Evolutionary conservation across 2,113 vertebrate species (phyloP).

Genomic region (Oreotrochilus melanogaster): DNA sequence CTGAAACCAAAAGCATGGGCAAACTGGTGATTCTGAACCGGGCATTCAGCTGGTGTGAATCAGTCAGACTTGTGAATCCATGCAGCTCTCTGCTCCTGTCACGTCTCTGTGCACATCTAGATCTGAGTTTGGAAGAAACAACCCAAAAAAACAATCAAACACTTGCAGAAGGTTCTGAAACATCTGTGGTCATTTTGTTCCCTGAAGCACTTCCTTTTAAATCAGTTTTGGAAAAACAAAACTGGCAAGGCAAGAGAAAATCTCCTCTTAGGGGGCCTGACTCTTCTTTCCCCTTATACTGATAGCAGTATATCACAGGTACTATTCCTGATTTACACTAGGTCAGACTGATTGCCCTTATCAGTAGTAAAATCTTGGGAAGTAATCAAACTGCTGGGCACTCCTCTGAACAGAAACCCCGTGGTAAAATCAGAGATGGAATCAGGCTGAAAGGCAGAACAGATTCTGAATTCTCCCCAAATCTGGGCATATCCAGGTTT

Average conservation of each 20-base stretch:
- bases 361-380: background rate
- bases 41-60: background rate
- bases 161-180: background rate
- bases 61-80: background rate
- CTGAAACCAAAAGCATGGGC: background rate
- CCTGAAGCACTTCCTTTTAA: background rate
- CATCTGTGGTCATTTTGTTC: background rate
- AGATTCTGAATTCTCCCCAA: background rate
- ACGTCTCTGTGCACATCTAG: background rate
- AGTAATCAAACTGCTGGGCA: background rate
- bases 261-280: background rate
- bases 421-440: background rate
- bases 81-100: background rate
- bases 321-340: background rate
- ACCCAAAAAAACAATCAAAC: background rate
- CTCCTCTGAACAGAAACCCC: background rate
- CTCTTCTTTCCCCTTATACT: background rate
- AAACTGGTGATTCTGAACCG: background rate
- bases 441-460: background rate
- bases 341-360: background rate
- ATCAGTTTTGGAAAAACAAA: background rate
- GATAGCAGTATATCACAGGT: background rate
- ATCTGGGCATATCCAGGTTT: background rate
- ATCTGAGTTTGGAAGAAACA: background rate
- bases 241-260: background rate